A percentile compares a stretch with the other conserved stretches of the same genome.
These are phyloP conservation scores for Uropsilus gracilis DNA, from an alignment of 2,113 vertebrate genomes.

Conservation along the genomic window DNA sequence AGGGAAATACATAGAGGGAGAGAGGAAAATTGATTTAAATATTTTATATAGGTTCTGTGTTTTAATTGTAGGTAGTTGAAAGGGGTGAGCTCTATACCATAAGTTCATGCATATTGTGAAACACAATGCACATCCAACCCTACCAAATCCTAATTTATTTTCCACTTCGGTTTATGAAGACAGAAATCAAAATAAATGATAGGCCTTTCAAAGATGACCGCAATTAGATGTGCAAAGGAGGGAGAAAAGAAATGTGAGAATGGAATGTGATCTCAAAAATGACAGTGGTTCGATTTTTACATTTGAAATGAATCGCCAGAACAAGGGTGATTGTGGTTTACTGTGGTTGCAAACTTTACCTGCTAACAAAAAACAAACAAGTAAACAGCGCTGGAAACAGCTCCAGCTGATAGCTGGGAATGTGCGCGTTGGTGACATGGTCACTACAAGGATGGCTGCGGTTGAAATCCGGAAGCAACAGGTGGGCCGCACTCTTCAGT, in stretches of 20 bases:
- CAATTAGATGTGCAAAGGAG: background rate
- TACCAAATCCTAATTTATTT: background rate
- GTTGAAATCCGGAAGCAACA: background rate
- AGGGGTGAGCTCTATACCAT: background rate
- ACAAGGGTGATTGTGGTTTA: background rate
- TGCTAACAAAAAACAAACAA: background rate
- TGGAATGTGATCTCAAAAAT: background rate
- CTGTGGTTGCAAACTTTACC: background rate
- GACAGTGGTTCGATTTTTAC: background rate
- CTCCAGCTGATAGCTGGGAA: fast-evolving
- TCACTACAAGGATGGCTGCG: no score
- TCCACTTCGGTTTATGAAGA: background rate
- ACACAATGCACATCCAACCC: no score
- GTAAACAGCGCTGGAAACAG: no score
- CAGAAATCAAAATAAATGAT: background rate
- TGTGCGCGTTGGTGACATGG: no score
- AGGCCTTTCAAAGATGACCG: background rate
- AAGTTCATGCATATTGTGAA: no score
- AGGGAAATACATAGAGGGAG: background rate
- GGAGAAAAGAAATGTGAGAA: background rate
- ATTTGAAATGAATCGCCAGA: background rate
- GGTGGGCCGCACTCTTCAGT: no score
- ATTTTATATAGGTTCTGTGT: background rate
- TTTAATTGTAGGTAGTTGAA: background rate
- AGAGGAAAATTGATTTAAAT: background rate